Conservation (phyloP, 2,797 vertebrate species). For the Argya squamiceps region DNA sequence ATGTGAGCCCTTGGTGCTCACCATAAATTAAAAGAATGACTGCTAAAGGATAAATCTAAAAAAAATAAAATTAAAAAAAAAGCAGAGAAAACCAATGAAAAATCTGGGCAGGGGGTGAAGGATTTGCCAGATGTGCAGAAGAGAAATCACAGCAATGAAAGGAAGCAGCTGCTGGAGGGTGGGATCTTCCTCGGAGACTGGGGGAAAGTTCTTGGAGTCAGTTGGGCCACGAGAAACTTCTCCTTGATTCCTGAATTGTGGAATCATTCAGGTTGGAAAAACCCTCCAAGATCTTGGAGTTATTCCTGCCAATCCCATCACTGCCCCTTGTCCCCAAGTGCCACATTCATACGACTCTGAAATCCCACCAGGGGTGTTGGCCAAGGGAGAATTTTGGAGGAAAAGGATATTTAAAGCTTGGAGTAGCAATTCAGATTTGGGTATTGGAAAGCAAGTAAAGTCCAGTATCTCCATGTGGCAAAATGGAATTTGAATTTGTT, state of each 20-base stretch:
- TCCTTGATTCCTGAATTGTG: not conserved
- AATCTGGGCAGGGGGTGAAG: not conserved
- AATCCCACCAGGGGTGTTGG: not conserved
- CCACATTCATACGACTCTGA: rapidly evolving
- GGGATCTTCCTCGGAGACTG: not conserved
- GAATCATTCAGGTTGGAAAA: not conserved
- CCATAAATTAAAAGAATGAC: not conserved
- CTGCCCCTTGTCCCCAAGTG: rapidly evolving
- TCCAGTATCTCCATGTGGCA: not conserved
- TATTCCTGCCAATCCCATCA: not conserved
- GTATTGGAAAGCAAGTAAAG: rapidly evolving
- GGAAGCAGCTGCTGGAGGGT: not conserved
- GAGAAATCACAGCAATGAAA: not conserved
- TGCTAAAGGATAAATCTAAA: not conserved
- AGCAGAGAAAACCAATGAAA: not conserved
- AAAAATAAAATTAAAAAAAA: not conserved
- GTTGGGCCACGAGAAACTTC: not conserved
- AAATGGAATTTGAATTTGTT: not conserved
- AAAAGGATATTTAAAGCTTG: not conserved
- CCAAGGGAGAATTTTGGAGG: not conserved
- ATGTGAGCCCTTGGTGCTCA: not conserved
- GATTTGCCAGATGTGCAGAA: not conserved
- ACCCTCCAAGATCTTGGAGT: not conserved
- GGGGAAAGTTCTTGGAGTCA: not conserved
- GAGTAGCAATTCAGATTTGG: not conserved